Conservation (phyloP, 2,888 invertebrate genomes). For the Nephrocerus scutellatus region DNA sequence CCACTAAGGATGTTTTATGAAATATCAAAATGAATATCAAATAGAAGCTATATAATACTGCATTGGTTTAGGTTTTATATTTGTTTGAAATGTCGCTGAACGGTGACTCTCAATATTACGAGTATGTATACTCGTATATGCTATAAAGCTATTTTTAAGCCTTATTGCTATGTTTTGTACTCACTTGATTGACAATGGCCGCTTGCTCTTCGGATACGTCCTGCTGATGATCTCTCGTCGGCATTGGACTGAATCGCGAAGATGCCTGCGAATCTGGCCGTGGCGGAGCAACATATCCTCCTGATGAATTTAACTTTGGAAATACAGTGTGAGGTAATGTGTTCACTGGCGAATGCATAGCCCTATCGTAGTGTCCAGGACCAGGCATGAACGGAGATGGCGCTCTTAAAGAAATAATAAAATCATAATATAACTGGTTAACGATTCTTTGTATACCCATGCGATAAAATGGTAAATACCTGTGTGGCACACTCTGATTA, state of each 20-base stretch:
- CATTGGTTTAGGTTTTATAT: too few relatives aligned
- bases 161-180: too few relatives aligned
- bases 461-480: conserved; percentile 38
- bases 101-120: too few relatives aligned
- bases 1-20: too few relatives aligned
- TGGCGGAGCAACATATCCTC: conserved; percentile 42
- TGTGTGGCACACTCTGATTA: conserved; percentile 45
- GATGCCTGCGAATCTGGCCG: conserved; percentile 29
- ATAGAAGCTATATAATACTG: too few relatives aligned
- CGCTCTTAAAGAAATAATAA: conserved; percentile 29
- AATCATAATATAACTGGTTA: neutral
- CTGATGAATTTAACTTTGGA: conserved; percentile 47
- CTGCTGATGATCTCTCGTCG: conserved; percentile 47
- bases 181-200: conserved; percentile 46
- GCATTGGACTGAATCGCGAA: conserved; percentile 43
- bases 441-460: neutral
- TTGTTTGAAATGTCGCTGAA: too few relatives aligned
- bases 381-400: conserved; percentile 54
- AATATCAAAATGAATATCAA: too few relatives aligned
- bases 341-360: conserved; percentile 41
- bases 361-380: conserved; percentile 47
- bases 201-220: conserved; percentile 46
- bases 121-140: too few relatives aligned
- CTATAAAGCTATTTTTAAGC: too few relatives aligned
- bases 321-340: conserved; percentile 52